A percentile compares a stretch with the other conserved stretches of the same genome.
Conservation (phyloP, 2,888 invertebrate genomes). For the Neoscelio sp. region DNA sequence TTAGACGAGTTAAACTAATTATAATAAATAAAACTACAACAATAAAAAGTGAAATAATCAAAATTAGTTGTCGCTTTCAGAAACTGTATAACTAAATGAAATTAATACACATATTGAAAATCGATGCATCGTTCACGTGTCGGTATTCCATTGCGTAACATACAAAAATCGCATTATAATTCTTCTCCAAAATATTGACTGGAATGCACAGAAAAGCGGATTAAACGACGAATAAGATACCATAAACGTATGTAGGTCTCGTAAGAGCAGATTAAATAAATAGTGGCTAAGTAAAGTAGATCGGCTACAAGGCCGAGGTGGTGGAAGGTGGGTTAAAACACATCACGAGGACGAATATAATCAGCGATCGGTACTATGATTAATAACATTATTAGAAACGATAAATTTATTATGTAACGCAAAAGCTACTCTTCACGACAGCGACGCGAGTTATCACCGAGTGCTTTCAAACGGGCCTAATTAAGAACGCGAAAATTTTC, state of each 20-base stretch:
- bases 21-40: no score
- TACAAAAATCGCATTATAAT: conserved; percentile 29
- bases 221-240: conserved; percentile 61
- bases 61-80: no score
- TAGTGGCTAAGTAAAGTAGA: conserved; percentile 68
- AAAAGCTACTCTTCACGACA: neutral
- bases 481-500: conserved; percentile 42
- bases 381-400: neutral
- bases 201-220: conserved; percentile 58
- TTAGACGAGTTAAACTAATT: no score
- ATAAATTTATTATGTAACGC: neutral
- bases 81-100: no score
- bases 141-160: neutral
- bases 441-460: no score
- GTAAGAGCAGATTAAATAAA: conserved; percentile 69
- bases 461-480: conserved; percentile 37
- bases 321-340: conserved; percentile 62
- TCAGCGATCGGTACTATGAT: conserved; percentile 22
- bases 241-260: conserved; percentile 66
- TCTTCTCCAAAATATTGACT: conserved; percentile 52
- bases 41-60: no score
- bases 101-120: no score
- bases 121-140: neutral
- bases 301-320: conserved; percentile 62
- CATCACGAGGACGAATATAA: conserved; percentile 64